phyloP scores from a whole-genome alignment of 2,113 vertebrate species.

The human (Homo sapiens) region GRCh38 chr5:134314501-134315000 shows the following conservation, averaged over 20 bases:
- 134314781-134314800: background rate
- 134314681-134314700: background rate
- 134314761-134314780: background rate
- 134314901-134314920: background rate
- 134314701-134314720: background rate
- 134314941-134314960: slow-evolving; percentile 16
- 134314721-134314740: background rate
- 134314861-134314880: background rate
- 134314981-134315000: background rate
- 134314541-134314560: background rate
- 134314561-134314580: background rate
- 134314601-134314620: background rate
- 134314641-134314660: background rate
- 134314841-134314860: background rate
- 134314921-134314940: background rate
- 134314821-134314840: background rate
- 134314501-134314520: background rate
- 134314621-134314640: background rate
- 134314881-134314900: background rate
- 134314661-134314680: background rate
- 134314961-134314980: slow-evolving; percentile 1
- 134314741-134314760: slow-evolving; percentile 9
- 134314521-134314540: background rate
- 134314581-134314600: background rate
- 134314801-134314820: background rate